A percentile compares a stretch with the other conserved stretches of the same genome.
phyloP scores from a whole-genome alignment of 2,888 invertebrate species.

The Scaeva pyrastri region DNA sequence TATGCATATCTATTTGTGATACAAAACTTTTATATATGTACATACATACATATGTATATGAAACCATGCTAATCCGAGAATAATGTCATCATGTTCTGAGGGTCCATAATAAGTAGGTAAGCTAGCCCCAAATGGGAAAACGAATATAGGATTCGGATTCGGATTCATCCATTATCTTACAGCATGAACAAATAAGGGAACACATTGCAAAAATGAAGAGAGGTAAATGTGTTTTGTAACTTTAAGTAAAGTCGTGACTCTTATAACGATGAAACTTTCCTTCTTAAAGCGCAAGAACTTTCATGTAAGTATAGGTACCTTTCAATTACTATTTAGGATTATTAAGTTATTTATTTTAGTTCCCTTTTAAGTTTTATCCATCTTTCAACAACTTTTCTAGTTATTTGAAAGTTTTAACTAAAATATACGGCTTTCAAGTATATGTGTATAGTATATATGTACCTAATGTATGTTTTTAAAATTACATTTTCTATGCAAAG shows the following conservation, averaged over 20 bases:
- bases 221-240: slow-evolving; percentile 48
- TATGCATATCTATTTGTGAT: slow-evolving; percentile 52
- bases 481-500: too few relatives aligned
- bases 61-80: slow-evolving; percentile 53
- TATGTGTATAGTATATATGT: too few relatives aligned
- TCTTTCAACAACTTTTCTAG: slow-evolving; percentile 6
- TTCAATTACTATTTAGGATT: slow-evolving; percentile 42
- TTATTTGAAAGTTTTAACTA: too few relatives aligned
- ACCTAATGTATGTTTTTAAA: too few relatives aligned
- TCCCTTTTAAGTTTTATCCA: slow-evolving; percentile 30
- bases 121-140: slow-evolving; percentile 48
- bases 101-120: slow-evolving; percentile 3
- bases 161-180: slow-evolving; percentile 44
- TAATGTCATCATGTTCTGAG: slow-evolving; percentile 35
- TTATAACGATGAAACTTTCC: slow-evolving; percentile 50
- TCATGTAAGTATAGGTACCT: slow-evolving; percentile 4
- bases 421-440: too few relatives aligned
- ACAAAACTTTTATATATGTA: slow-evolving; percentile 51
- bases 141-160: slow-evolving; percentile 55
- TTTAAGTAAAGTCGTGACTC: slow-evolving; percentile 64
- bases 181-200: slow-evolving; percentile 25
- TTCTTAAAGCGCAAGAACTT: not conserved
- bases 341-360: slow-evolving; percentile 40
- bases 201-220: slow-evolving; percentile 17
- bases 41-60: too few relatives aligned